Evolutionary conservation across 2,797 vertebrate species (phyloP), one percentile per base, ranked within the genome.

Genomic region (Gallinago solitaria): DNA sequence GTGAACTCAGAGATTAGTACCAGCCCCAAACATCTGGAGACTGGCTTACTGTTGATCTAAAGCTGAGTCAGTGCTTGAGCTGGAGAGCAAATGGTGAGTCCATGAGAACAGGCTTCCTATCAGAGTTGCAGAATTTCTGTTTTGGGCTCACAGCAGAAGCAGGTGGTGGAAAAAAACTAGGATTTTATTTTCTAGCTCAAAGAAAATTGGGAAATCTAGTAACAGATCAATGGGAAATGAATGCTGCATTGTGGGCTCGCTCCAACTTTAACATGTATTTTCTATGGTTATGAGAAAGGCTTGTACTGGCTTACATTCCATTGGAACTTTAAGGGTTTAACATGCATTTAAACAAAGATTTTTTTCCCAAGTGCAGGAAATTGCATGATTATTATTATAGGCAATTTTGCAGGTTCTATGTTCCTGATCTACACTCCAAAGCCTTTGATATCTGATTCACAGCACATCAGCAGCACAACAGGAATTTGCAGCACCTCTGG

Each of bases 401-500:
- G 37, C 37, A 37, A 37, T 37, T 37, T 37, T 37, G 37, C 2
- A 7, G 17, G 9, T 51, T 77, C 35, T 53, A 15, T 3, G 3
- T 16, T 84, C 59, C 57, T 4, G 12, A 14, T 9, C n/a, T 54
- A 12, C 5, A 1, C 20, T 15, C 43, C 60, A 67, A 80, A 74
- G 33, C 37, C 54, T 82, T 45, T 41, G 50, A 61, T 24, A 33
- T 5, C 8, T 0, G 0, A 73, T 35, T 79, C 33, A 33, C 16
- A 68, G 43, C 0, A 0, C 30, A n/a, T 1, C 3, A 1, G 21
- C 39, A 59, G 19, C 27, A 3, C 2, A 7, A 39, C 3, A 48
- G 9, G 32, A 68, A n/a, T 33, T 35, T 61, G 20, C 37, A 67
- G 45, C 13, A 21, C 24, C 11, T 77, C 39, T 0, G 0, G 21